Base-by-base conservation (phyloP, 2,888 invertebrate species). In the Rhamnusium bicolor region DNA sequence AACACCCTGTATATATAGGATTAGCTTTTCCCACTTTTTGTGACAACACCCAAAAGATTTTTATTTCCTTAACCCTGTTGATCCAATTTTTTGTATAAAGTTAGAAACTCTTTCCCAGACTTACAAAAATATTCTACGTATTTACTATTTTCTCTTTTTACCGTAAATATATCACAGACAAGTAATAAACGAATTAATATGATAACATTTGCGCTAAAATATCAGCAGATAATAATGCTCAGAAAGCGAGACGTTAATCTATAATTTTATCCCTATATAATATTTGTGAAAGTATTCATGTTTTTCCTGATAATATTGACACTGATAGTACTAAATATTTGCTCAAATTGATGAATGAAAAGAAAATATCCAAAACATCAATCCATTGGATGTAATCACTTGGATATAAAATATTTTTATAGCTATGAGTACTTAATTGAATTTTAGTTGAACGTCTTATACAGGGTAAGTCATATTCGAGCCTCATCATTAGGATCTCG, bases 221-320 rank as follows among this genome's bases (percentile, higher is more conserved):
- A 19, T 12, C 18, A 51, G 7, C 18, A 10, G 21, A 54, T 24
- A 27, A 29, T 14, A 14, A 49, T 74, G 69, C 71, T 71, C 69
- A 67, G 19, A 21, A n/a, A 69, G 53, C 72, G 74, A 66, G 58
- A 69, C 71, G 58, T 12, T 71, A 74, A 71, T 71, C 71, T 69
- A 47, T 29, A 71, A 29, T 58, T 40, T 56, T 40, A 40, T 40
- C 40, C 40, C 40, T 40, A 40, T 40, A 40, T 40, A 46, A 71
- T 65, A 65, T 65, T 51, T 65, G 65, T n/a, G 65, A 14, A 53
- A 27, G 65, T 53, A 65, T 65, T 65, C 53, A 65, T 65, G 65
- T 65, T 53, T 65, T 65, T 65, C 53, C 10, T 65, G 53, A 65
- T 65, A 65, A 65, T 53, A 65, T 65, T 65, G 51, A 53, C 65